Evolutionary conservation across 2,888 invertebrate species (phyloP), one percentile per base, ranked within the genome.

Genomic region (Ganaspis brasiliensis): DNA sequence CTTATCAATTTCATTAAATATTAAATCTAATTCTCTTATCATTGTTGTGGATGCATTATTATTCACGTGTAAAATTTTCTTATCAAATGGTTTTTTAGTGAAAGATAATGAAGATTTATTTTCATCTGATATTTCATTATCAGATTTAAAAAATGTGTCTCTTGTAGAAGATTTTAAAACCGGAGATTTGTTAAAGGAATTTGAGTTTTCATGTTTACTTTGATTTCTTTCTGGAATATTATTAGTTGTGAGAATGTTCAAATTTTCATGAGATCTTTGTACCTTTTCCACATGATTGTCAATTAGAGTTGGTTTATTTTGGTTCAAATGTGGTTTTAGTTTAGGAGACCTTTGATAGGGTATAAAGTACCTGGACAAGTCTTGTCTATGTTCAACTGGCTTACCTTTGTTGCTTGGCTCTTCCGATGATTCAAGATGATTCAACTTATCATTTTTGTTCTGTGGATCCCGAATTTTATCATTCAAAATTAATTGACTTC

Each of bases 1-100:
- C 52, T 84, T 84, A 63, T 90, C 89, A 35, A 90, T 89, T 73
- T 89, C 88, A 9, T 88, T 84, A 78, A 90, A 89, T 40, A 91
- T 83, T 3, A 79, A 83, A 8, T 81, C 82, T 52, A 83, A 67
- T 1, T 83, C 83, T 16, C 56, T 79, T 4, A 74, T 77, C 4
- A 72, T 71, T 0, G 56, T 71, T 6, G 67, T 63, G 14, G 56
- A 61, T n/a, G 74, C 73, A 19, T 10, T 45, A 45, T 75, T 71
- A n/a, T 74, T 59, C 4, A 6, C 19, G 19, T 6, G 37, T 3
- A 45, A 24, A 45, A 40, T 40, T 45, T 14, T 40, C 6, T 67
- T 45, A 14, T 24, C 12, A 3, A 16, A 31, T 16, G 16, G 10
- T 6, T 16, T 16, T 10, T 35, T 59, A 26, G 14, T 9, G n/a